Percentiles rank a stretch among this genome's conserved stretches.
Evolutionary conservation across 2,888 invertebrate genomes (phyloP).

Genomic region (Mechanitis mazaeus): DNA sequence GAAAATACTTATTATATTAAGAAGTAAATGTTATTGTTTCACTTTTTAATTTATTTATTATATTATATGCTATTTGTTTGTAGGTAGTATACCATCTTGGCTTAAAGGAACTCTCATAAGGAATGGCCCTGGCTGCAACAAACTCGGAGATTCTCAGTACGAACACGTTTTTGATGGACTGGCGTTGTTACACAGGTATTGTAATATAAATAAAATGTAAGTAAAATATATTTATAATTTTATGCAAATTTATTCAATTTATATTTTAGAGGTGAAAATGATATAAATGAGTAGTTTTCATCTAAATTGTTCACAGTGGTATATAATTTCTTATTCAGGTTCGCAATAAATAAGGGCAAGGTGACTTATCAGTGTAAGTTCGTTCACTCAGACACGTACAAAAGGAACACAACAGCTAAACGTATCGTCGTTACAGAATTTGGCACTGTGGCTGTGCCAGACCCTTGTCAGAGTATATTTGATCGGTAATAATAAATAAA

Average conservation of each 20-base stretch:
- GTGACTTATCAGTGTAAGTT: constrained; percentile 89
- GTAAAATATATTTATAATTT: no score
- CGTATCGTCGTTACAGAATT: constrained; percentile 91
- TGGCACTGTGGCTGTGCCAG: constrained; percentile 85
- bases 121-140: constrained; percentile 87
- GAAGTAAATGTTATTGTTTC: no score
- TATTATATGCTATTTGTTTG: neutral
- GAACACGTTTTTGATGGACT: constrained; percentile 88
- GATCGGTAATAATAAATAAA: constrained; percentile 55
- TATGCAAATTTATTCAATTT: no score
- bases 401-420: constrained; percentile 83
- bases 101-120: constrained; percentile 82
- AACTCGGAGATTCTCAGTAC: constrained; percentile 82
- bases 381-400: constrained; percentile 81
- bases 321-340: constrained; percentile 63
- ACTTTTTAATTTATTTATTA: no score
- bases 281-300: no score
- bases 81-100: constrained; percentile 81
- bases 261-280: no score
- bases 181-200: constrained; percentile 30
- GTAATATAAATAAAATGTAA: neutral
- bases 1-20: no score
- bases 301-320: no score
- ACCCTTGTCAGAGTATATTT: constrained; percentile 86
- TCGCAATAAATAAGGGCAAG: constrained; percentile 81